Evolutionary conservation across 1,140 invertebrate genomes (phyloP), one percentile per base, ranked within the genome.

Genomic region (Heliothis subflexa): DNA sequence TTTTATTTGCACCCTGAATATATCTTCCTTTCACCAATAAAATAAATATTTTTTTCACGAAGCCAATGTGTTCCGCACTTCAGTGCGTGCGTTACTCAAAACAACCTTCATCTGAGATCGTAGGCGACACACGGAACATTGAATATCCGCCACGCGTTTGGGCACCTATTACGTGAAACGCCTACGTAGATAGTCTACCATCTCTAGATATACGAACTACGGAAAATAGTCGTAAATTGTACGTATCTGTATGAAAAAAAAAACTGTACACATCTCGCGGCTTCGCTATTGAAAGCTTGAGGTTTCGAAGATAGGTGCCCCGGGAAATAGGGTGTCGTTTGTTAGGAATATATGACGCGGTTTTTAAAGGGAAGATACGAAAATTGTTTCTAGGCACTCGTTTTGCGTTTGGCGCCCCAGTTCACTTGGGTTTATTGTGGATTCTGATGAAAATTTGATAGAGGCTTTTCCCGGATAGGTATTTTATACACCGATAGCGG

Each of bases 201-300:
- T 66, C 72, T 47, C 61, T 61, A 81, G 64, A 81, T 81, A 76
- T 73, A 50, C 79, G 62, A 71, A 81, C 62, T 52, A 52, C 74
- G 74, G 79, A 81, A 81, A 72, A 81, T 73, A 77, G 68, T 73
- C 79, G 57, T 81, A 81, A 78, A 66, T 81, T 73, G 47, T 57
- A 59, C 79, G 18, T 81, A 81, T 81, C 74, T 55, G 40, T 70
- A 49, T 64, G 18, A 70, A 78, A 78, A 78, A n/a, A 78, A 77
- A 40, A 78, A 77, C 33, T 66, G 61, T 68, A 70, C 47, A 61
- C 76, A 78, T 78, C 40, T 68, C 61, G 45, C 57, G 59, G 25
- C 45, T 13, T 1, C 73, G 73, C 73, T 75, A 75, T 75, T 75
- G 73, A 62, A 68, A 68, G 47, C 64, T 68, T 68, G 73, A 25